Conservation (phyloP, 2,888 invertebrate species). For the Serripes groenlandicus region DNA sequence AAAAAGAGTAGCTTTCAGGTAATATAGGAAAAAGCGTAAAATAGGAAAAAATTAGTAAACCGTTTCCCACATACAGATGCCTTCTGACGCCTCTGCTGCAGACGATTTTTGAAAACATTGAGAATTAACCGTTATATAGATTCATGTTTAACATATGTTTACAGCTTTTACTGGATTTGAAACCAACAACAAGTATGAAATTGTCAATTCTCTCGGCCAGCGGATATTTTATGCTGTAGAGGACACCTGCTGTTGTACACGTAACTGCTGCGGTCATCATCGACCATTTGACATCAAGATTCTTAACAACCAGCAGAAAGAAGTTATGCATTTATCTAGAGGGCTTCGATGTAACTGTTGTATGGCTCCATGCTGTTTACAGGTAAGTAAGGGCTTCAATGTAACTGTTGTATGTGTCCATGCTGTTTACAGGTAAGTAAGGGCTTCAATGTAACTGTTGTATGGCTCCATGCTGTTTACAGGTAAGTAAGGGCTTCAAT, state of each 20-base stretch:
- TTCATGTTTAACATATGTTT: too few relatives aligned
- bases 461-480: conserved; percentile 94
- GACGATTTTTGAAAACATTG: too few relatives aligned
- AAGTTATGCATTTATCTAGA: conserved; percentile 94
- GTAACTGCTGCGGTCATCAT: conserved; percentile 93
- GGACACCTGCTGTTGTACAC: conserved; percentile 94
- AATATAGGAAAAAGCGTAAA: too few relatives aligned
- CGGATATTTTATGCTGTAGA: conserved; percentile 85
- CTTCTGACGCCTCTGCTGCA: too few relatives aligned
- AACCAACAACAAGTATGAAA: conserved; percentile 95
- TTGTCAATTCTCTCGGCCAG: conserved; percentile 88
- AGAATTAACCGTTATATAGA: too few relatives aligned
- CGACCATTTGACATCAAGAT: conserved; percentile 96
- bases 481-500: conserved; percentile 88
- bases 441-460: too few relatives aligned
- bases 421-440: too few relatives aligned
- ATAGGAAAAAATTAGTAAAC: too few relatives aligned
- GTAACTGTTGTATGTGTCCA: too few relatives aligned
- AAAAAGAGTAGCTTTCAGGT: too few relatives aligned
- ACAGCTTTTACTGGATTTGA: conserved; percentile 95
- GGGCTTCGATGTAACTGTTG: conserved; percentile 94
- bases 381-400: too few relatives aligned
- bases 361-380: conserved; percentile 94
- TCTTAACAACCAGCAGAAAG: conserved; percentile 92
- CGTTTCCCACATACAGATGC: too few relatives aligned